A percentile compares a stretch with the other conserved stretches of the same genome.
phyloP scores from a whole-genome alignment of 1,140 invertebrate genomes.

The Cherax destructor region DNA sequence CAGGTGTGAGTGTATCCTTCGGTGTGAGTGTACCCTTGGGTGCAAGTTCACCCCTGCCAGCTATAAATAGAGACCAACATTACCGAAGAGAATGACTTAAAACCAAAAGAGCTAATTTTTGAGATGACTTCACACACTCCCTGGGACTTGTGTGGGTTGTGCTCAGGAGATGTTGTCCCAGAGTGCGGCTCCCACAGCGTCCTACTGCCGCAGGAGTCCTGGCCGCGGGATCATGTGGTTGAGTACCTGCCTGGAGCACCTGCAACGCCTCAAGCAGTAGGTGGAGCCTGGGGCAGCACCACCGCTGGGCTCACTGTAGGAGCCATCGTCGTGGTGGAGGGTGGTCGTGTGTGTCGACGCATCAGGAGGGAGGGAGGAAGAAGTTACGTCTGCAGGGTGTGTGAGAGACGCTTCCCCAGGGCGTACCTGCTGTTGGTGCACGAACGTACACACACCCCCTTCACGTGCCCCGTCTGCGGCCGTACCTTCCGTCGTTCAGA shows the following conservation, averaged over 20 bases:
- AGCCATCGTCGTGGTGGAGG: slow-evolving; percentile 52
- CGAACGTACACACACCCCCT: slow-evolving; percentile 51
- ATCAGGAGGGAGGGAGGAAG: slow-evolving; percentile 27
- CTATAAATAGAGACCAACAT: background rate
- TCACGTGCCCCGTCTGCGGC: slow-evolving; percentile 57
- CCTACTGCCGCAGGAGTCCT: background rate
- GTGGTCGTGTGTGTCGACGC: slow-evolving; percentile 42
- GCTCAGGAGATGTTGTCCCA: background rate
- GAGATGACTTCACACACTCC: background rate
- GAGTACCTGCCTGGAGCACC: background rate
- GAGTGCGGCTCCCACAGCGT: background rate
- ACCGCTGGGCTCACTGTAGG: slow-evolving; percentile 23
- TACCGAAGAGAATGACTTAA: background rate
- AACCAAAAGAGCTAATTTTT: background rate
- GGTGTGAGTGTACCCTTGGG: background rate
- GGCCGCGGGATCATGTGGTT: background rate
- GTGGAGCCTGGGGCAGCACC: background rate
- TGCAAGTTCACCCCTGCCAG: background rate
- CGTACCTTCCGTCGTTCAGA: slow-evolving; percentile 56
- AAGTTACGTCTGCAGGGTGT: slow-evolving; percentile 45
- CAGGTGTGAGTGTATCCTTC: background rate
- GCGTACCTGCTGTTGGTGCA: slow-evolving; percentile 60
- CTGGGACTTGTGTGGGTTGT: background rate
- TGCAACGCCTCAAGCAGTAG: background rate
- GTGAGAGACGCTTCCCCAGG: slow-evolving; percentile 52